Evolutionary conservation across 2,797 vertebrate species (phyloP), one percentile per base, ranked within the genome.

Genomic region (Semotilus atromaculatus): DNA sequence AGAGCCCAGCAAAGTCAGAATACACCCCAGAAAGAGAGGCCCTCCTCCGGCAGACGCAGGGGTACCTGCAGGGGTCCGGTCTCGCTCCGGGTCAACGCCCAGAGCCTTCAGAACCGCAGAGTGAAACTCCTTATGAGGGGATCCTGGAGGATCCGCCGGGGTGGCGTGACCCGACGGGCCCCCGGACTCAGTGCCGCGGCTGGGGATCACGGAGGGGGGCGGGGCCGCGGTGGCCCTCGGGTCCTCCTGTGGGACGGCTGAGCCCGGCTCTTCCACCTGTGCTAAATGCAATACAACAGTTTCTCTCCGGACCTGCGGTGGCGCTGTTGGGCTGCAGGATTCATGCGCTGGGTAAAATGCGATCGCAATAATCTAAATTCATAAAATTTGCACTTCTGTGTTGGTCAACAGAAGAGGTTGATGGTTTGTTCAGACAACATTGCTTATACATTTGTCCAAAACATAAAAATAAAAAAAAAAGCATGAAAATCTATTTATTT

Each of bases 111-210:
- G 90, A 90, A 97, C 94, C 2, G 96, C 95, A 4, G 91, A 92
- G 89, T 95, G 95, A 93, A 96, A 97, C 91, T 97, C 96, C 93
- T 92, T 93, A 26, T 95, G 94, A 31, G 93, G 95, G 67, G 95
- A 95, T 68, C 89, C 92, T 7, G 78, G 89, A 82, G 89, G 14
- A 73, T 38, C 67, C 5, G 77, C 74, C 2, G 83, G 85, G 38
- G 72, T 62, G 73, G 64, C 40, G 40, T 29, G 40, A 66, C 83
- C 86, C 19, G 88, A 84, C 5, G 53, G 62, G 1, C 89, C 84
- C 26, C 81, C 87, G 0, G 85, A 72, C 55, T 53, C 88, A 3
- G 80, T 48, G 62, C 79, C 88, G 55, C 36, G 86, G 85, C 80
- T 45, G 72, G 88, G 67, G 77, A 84, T 73, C 40, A 71, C 29